Conservation (phyloP, 1,140 invertebrate species). For the Drosophila mojavensis region DNA sequence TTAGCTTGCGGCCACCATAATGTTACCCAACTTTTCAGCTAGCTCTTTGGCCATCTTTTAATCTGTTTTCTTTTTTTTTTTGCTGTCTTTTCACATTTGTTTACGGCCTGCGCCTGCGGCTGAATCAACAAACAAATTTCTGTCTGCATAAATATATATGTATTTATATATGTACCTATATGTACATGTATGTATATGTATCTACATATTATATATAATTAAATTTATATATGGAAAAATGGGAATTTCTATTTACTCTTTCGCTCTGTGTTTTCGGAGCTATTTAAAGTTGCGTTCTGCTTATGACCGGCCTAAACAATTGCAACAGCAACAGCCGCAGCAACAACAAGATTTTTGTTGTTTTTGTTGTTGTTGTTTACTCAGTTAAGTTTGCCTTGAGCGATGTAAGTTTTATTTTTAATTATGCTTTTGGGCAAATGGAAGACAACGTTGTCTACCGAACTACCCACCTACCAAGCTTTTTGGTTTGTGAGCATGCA, state of each 20-base stretch:
- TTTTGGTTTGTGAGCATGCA: not conserved
- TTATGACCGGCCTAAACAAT: conserved; percentile 21
- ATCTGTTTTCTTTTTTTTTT: conserved; percentile 5
- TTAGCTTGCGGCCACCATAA: no score
- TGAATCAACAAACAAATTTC: conserved; percentile 62
- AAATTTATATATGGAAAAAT: conserved; percentile 25
- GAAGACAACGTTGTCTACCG: conserved; percentile 23
- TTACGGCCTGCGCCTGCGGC: conserved; percentile 17
- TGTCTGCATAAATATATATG: conserved; percentile 46
- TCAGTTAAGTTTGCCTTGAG: conserved; percentile 33
- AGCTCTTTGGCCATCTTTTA: no score
- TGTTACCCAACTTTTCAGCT: no score
- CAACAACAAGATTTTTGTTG: not conserved
- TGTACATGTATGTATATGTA: conserved; percentile 12
- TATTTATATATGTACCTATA: not conserved
- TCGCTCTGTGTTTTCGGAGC: not conserved
- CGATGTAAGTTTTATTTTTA: conserved; percentile 67
- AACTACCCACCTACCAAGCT: not conserved
- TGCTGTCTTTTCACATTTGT: conserved; percentile 14
- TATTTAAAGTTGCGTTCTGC: conserved; percentile 5
- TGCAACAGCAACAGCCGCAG: conserved; percentile 18
- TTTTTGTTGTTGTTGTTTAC: conserved; percentile 30
- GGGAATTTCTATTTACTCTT: conserved; percentile 22
- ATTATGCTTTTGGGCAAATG: conserved; percentile 57
- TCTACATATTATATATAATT: not conserved